Base-by-base conservation (phyloP, 1,140 invertebrate genomes). In the Lethrus apterus region DNA sequence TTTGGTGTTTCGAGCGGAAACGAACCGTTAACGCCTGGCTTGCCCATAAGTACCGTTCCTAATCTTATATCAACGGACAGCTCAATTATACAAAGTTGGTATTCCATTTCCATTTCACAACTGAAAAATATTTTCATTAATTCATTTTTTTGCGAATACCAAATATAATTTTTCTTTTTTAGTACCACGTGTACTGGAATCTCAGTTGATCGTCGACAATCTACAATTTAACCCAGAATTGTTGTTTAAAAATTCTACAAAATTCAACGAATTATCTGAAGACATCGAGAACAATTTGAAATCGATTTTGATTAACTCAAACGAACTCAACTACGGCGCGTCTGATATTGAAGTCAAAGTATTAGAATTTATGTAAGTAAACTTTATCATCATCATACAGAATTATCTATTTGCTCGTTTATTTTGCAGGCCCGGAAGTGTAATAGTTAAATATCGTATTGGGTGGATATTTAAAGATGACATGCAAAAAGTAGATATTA, bases 151-250 rank as follows among this genome's bases (percentile, higher is more conserved):
- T 29, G 45, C n/a, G 14, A 31, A 11, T 46, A 20, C 24, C 8
- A 35, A 35, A n/a, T 20, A 24, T 14, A n/a, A 35, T 8, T 24
- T 26, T 11, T 41, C 48, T 61, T 52, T 72, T 71, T 57, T 66
- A 74, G 81, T 85, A 47, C 78, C 82, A 42, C 68, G 75, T 58
- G 77, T 77, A 7, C 51, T 85, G 14, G 79, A 86, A 59, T 81
- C 81, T 5, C 70, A 77, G 58, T 55, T 86, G 9, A 77, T 65
- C 33, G 72, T 88, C 11, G 78, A 81, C 46, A 79, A 84, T 57
- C 69, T 80, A 43, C 65, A 76, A 30, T 86, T 76, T 63, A 68
- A 71, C 13, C 61, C 72, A 2, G 74, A 71, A 8, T 67, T 86
- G 9, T 56, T 65, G 23, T 68, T 83, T 56, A 66, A 68, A 8